Percentiles rank a stretch among this genome's conserved stretches.
phyloP scores from a whole-genome alignment of 2,113 vertebrate genomes.

The Corythornis madagascariensis region DNA sequence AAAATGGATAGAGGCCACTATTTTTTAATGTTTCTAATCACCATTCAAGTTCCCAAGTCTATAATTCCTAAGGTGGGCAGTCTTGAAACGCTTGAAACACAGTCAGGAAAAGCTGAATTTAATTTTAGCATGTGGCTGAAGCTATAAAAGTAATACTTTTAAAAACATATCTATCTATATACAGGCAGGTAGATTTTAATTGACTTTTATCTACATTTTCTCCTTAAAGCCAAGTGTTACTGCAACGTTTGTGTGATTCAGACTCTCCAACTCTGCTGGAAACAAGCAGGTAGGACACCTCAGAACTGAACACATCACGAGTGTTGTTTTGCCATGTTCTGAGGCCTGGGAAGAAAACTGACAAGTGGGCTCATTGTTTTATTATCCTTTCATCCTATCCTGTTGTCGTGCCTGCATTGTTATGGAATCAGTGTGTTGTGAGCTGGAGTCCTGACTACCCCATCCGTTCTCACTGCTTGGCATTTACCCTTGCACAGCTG shows the following conservation, averaged over 20 bases:
- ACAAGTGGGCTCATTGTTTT: neutral
- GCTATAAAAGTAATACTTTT: neutral
- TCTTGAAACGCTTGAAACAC: neutral
- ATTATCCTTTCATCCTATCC: neutral
- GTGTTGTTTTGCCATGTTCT: neutral
- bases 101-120: neutral
- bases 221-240: constrained; percentile 81
- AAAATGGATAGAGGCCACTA: neutral
- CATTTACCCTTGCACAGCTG: neutral
- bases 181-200: neutral
- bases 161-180: neutral
- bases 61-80: neutral
- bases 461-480: neutral
- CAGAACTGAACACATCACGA: neutral
- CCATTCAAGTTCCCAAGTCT: neutral
- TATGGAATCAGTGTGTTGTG: neutral
- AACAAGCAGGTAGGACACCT: constrained; percentile 86
- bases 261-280: constrained; percentile 95
- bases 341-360: neutral
- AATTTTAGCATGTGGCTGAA: neutral
- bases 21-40: neutral
- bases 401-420: neutral
- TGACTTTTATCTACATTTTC: neutral
- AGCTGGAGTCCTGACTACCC: neutral
- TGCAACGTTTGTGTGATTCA: constrained; percentile 89